Base-by-base conservation (phyloP, 2,888 invertebrate genomes). In the Diarsia brunnea region DNA sequence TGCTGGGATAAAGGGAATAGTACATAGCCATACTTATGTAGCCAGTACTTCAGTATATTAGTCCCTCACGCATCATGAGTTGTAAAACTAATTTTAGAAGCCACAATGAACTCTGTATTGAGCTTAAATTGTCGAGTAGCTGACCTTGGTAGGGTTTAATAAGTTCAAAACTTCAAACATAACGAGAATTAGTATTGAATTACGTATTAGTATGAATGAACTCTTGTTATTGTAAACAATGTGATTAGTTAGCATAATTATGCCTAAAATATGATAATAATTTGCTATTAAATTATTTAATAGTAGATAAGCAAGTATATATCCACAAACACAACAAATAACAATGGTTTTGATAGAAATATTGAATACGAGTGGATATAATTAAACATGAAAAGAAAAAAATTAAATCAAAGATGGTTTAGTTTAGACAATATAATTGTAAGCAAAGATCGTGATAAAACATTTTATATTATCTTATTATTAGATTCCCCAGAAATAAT, bases 101-200 rank as follows among this genome's bases (percentile, higher is more conserved):
- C 86, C 89, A 79, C 89, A 90, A 87, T 86, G 91, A 91, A 88
- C 92, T 89, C 72, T 66, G n/a, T 78, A 77, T 38, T 69, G 55
- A 72, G 73, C 66, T 78, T 43, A 75, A 75, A 77, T 75, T 81
- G 45, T 69, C 45, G 24, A 63, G 31, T 21, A 21, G 14, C 67
- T n/a, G 47, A 69, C 79, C 82, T 82, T 86, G 73, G 38, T 27
- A 75, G 51, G 51, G 67, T 73, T 78, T 53, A 70, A 78, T 77
- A 68, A 12, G 21, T 64, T 69, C 49, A 31, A 47, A 1, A n/a
- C n/a, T 66, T 69, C 38, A 24, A 43, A 1, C 4, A 75, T 65
- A 53, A 51, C 12, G 2, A 58, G 49, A 43, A 68, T 72, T 70
- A 43, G 45, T 67, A 72, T 53, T 75, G 60, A 60, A 63, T 55